Evolutionary conservation across 2,888 invertebrate genomes (phyloP).

Genomic region (Tetranychus piercei): DNA sequence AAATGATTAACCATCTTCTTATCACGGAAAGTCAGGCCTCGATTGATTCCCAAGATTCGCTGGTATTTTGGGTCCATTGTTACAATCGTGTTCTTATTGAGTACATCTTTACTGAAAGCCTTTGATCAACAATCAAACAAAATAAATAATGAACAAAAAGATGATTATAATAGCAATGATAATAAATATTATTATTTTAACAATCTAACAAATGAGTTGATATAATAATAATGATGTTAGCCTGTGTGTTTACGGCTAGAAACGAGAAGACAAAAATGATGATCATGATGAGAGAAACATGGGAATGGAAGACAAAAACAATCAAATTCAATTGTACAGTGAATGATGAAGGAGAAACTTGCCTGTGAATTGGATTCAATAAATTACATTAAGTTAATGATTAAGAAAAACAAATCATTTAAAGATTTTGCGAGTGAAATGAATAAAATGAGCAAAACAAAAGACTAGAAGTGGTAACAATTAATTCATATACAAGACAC

Average conservation of each 20-base stretch:
- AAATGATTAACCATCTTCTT: slow-evolving; percentile 26
- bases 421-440: too few species aligned
- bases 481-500: too few species aligned
- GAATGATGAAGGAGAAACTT: too few species aligned
- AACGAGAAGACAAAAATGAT: background rate
- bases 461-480: too few species aligned
- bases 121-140: background rate
- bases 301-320: background rate
- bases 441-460: too few species aligned
- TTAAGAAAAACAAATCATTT: too few species aligned
- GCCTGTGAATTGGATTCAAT: too few species aligned
- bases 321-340: background rate
- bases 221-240: background rate
- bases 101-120: slow-evolving; percentile 25
- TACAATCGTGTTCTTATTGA: slow-evolving; percentile 29
- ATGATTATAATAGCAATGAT: background rate
- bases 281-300: background rate
- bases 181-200: too few species aligned
- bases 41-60: slow-evolving; percentile 29
- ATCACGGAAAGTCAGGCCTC: slow-evolving; percentile 27
- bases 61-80: slow-evolving; percentile 29
- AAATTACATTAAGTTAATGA: too few species aligned
- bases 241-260: background rate
- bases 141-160: background rate
- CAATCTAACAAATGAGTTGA: too few species aligned